A percentile compares a stretch with the other conserved stretches of the same genome.
These are phyloP conservation scores for Lithosia quadra DNA, from an alignment of 2,888 invertebrate genomes.

Conservation along the genomic window DNA sequence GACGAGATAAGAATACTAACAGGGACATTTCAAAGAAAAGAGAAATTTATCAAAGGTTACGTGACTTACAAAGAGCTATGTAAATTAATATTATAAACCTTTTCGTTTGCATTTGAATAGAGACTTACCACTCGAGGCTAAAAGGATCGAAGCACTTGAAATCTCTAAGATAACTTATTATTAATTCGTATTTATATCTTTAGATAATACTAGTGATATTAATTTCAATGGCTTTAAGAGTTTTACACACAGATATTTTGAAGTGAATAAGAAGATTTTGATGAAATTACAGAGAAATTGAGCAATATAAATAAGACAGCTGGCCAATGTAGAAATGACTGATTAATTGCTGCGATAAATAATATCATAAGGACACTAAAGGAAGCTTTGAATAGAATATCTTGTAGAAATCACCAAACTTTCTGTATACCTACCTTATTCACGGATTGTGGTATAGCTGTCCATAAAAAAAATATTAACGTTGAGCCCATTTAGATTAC, in stretches of 20 bases:
- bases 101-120: slow-evolving; percentile 75
- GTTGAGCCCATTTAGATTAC: neutral
- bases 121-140: slow-evolving; percentile 48
- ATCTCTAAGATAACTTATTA: slow-evolving; percentile 65
- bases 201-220: slow-evolving; percentile 44
- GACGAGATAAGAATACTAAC: slow-evolving; percentile 70
- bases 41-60: slow-evolving; percentile 72
- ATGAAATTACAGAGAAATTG: slow-evolving; percentile 37
- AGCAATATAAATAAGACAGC: slow-evolving; percentile 31
- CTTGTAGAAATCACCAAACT: neutral
- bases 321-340: slow-evolving; percentile 23
- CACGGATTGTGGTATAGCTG: neutral
- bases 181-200: slow-evolving; percentile 64
- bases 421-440: neutral
- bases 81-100: slow-evolving; percentile 79
- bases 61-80: slow-evolving; percentile 71
- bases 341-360: slow-evolving; percentile 30
- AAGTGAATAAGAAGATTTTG: slow-evolving; percentile 26
- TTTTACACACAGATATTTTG: slow-evolving; percentile 26
- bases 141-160: slow-evolving; percentile 65
- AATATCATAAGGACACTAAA: slow-evolving; percentile 16
- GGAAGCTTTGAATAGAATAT: slow-evolving; percentile 12
- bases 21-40: slow-evolving; percentile 56
- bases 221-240: slow-evolving; percentile 42
- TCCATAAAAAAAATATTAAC: neutral